phyloP scores from a whole-genome alignment of 2,113 vertebrate genomes.

The Cololabis saira region DNA sequence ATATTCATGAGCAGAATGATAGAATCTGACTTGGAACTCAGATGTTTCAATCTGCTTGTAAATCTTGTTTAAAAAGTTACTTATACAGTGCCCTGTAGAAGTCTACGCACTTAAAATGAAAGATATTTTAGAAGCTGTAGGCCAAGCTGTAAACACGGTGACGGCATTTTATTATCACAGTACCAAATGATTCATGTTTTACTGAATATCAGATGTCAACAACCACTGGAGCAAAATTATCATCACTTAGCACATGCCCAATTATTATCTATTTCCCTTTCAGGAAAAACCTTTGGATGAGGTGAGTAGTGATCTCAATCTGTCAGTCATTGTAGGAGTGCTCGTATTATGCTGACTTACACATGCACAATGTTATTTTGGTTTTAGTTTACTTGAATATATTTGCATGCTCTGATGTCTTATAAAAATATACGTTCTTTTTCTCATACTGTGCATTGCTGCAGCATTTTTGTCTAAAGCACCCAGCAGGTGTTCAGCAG shows the following conservation, averaged over 20 bases:
- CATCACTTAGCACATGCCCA: too few species aligned
- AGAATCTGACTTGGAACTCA: conserved; percentile 13
- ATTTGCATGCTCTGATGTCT: too few species aligned
- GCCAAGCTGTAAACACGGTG: not conserved
- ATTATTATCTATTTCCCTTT: not conserved
- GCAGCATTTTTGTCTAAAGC: too few species aligned
- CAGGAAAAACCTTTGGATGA: not conserved
- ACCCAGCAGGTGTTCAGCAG: too few species aligned
- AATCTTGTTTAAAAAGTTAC: not conserved
- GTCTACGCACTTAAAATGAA: not conserved
- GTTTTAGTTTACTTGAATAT: too few species aligned
- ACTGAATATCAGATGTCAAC: too few species aligned
- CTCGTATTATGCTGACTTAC: too few species aligned
- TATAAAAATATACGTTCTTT: too few species aligned
- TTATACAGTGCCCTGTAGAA: not conserved
- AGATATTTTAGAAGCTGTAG: not conserved
- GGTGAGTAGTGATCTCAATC: not conserved
- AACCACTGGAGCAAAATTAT: not conserved
- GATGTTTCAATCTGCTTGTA: not conserved
- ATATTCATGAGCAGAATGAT: conserved; percentile 14
- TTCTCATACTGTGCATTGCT: too few species aligned
- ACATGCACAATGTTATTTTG: too few species aligned
- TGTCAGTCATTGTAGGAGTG: too few species aligned
- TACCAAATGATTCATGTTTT: not conserved
- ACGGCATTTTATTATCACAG: conserved; percentile 1